A percentile compares a stretch with the other conserved stretches of the same genome.
These are phyloP conservation scores for Athene cunicularia DNA, from an alignment of 2,113 vertebrate genomes.

Conservation along the genomic window DNA sequence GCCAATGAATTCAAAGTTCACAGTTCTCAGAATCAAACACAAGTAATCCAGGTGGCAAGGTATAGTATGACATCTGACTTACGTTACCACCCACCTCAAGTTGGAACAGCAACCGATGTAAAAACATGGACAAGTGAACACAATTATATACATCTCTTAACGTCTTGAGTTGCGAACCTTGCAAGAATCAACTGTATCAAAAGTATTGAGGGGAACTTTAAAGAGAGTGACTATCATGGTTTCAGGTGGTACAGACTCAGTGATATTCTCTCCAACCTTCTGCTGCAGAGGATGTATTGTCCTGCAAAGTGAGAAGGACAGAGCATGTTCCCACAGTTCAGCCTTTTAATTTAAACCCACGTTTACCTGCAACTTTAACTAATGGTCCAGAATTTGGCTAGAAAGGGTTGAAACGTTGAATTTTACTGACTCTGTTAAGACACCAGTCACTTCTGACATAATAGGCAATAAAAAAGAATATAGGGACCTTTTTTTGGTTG, in stretches of 20 bases:
- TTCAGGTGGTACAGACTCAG: not conserved
- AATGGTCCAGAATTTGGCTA: not conserved
- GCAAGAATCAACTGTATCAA: not conserved
- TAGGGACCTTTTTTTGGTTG: not conserved
- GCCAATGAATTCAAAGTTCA: not conserved
- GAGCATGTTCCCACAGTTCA: accelerated
- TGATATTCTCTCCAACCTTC: no score
- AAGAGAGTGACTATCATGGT: not conserved
- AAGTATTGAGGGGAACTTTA: not conserved
- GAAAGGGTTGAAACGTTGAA: not conserved
- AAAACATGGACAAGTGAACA: not conserved
- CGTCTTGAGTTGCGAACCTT: not conserved
- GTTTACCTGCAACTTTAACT: not conserved
- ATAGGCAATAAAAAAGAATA: not conserved
- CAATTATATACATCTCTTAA: no score
- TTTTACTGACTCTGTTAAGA: not conserved
- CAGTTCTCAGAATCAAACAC: not conserved
- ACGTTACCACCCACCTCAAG: not conserved
- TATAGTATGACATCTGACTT: not conserved
- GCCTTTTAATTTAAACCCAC: not conserved
- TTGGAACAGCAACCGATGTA: not conserved
- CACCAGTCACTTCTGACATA: not conserved
- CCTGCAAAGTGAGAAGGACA: not conserved
- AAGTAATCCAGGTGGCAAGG: not conserved
- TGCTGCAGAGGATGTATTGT: not conserved